Evolutionary conservation across 2,113 vertebrate species (phyloP).

Genomic region (Oryzias melastigma): DNA sequence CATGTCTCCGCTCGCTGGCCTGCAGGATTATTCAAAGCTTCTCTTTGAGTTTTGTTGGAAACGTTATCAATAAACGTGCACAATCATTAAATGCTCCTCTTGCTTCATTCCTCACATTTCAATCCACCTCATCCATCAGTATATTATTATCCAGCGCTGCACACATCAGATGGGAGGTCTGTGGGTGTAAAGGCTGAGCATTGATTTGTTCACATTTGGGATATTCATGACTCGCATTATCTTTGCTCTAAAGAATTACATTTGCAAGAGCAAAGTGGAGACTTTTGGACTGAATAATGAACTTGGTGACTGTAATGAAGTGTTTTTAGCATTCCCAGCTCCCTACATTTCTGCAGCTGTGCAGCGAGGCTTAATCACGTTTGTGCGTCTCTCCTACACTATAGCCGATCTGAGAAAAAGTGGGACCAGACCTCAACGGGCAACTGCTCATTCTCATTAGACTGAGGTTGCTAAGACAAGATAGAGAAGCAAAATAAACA

Average conservation of each 20-base stretch:
- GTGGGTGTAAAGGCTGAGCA: constrained; percentile 32
- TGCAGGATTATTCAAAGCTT: constrained; percentile 47
- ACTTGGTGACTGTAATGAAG: constrained; percentile 1
- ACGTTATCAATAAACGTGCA: constrained; percentile 26
- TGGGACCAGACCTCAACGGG: constrained; percentile 46
- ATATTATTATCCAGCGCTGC: constrained; percentile 26
- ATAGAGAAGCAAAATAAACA: constrained; percentile 76
- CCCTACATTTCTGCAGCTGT: constrained; percentile 24
- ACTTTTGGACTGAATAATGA: constrained; percentile 18
- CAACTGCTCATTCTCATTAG: constrained; percentile 66
- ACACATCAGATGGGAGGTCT: constrained; percentile 16
- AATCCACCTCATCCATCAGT: constrained; percentile 31
- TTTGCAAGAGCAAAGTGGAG: constrained; percentile 12
- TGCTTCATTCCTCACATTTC: constrained; percentile 31
- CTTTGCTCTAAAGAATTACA: constrained; percentile 19
- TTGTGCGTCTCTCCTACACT: constrained; percentile 57
- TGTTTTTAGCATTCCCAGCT: constrained; percentile 11
- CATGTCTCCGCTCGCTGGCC: constrained; percentile 42
- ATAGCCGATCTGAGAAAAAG: constrained; percentile 44
- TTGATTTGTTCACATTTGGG: constrained; percentile 49
- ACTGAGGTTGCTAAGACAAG: constrained; percentile 65
- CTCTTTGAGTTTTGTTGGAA: constrained; percentile 38
- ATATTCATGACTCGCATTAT: constrained; percentile 40
- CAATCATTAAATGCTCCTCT: constrained; percentile 23
- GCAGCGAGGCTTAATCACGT: constrained; percentile 48